phyloP scores from a whole-genome alignment of 2,797 vertebrate species.

The Sylvia borin region DNA sequence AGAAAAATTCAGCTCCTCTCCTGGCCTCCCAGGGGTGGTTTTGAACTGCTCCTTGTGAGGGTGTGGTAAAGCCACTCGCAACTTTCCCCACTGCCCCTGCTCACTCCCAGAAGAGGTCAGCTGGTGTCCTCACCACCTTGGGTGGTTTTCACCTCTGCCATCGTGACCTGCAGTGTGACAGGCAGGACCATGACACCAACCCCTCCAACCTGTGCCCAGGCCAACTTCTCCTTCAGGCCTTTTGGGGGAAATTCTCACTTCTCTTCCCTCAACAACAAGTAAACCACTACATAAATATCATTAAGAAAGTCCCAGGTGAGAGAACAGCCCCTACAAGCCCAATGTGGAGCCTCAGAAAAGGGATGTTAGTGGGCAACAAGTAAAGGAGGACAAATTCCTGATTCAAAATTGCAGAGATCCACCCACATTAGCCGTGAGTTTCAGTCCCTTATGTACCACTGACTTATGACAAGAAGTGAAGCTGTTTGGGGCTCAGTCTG shows the following conservation, averaged over 20 bases:
- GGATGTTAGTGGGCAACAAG: background rate
- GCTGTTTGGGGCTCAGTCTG: background rate
- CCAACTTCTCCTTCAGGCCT: background rate
- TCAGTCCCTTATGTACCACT: background rate
- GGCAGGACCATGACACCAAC: background rate
- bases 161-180: rapidly evolving
- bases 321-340: background rate
- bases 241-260: background rate
- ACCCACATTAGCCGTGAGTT: background rate
- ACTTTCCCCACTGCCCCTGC: background rate
- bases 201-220: background rate
- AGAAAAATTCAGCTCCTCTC: background rate
- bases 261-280: background rate
- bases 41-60: background rate
- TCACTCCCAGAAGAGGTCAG: background rate
- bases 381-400: rapidly evolving
- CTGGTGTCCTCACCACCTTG: rapidly evolving
- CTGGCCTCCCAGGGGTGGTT: background rate
- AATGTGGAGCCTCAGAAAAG: background rate
- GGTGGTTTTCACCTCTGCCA: background rate
- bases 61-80: background rate
- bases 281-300: background rate
- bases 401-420: background rate
- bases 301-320: background rate
- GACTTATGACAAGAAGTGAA: background rate